Evolutionary conservation across 2,797 vertebrate species (phyloP).

Genomic region (Prunella strophiata): DNA sequence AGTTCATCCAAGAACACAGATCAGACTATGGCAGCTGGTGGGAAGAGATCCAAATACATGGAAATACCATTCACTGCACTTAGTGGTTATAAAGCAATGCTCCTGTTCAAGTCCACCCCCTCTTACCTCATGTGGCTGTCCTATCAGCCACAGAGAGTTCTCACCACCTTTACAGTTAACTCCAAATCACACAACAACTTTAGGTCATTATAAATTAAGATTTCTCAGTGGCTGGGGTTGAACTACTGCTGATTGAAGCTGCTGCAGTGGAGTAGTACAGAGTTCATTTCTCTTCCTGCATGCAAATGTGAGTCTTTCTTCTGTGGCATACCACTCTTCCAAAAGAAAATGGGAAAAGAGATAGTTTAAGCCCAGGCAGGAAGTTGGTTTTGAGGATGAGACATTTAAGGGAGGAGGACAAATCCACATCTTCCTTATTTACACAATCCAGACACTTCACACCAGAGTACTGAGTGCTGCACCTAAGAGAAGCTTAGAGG

Average conservation of each 20-base stretch:
- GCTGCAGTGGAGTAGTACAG: not conserved
- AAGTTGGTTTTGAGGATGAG: not conserved
- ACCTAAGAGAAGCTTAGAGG: not conserved
- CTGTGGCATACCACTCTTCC: not conserved
- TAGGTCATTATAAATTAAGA: not conserved
- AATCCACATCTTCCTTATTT: not conserved
- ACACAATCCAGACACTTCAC: not conserved
- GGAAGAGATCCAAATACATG: not conserved
- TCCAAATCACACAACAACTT: not conserved
- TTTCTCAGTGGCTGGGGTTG: not conserved
- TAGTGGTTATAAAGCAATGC: not conserved
- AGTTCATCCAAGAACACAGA: not conserved
- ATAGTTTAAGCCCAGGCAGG: not conserved
- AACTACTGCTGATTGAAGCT: not conserved
- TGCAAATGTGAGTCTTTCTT: accelerated
- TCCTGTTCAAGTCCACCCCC: not conserved
- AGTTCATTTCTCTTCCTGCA: not conserved
- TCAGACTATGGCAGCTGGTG: not conserved
- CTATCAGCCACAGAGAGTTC: not conserved
- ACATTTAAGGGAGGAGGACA: not conserved
- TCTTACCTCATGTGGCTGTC: not conserved
- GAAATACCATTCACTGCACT: not conserved
- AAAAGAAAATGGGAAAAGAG: not conserved
- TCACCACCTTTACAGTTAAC: not conserved
- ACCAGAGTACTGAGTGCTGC: not conserved